A percentile compares a stretch with the other conserved stretches of the same genome.
Conservation (phyloP, 2,113 vertebrate genomes). For the Pygoscelis antarcticus region DNA sequence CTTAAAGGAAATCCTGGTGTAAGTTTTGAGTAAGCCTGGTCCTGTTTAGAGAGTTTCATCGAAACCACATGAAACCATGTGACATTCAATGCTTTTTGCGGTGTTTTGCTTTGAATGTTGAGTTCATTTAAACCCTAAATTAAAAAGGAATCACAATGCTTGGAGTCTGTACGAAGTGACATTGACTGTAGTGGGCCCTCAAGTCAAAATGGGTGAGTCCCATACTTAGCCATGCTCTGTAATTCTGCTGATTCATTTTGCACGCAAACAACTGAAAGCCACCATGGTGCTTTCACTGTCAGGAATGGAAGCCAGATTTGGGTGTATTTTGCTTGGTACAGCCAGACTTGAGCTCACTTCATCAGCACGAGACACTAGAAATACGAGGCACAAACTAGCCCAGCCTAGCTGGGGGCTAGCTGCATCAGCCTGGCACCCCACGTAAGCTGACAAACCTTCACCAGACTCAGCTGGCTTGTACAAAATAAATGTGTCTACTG, state of each 20-base stretch:
- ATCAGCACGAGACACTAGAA: background rate
- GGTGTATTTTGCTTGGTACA: background rate
- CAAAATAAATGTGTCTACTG: background rate
- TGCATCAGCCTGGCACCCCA: background rate
- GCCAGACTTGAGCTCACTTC: background rate
- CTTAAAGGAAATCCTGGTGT: background rate
- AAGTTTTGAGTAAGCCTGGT: background rate
- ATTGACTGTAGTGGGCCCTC: background rate
- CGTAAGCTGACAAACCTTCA: background rate
- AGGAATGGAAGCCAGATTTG: background rate
- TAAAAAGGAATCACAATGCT: background rate
- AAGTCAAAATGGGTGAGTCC: background rate
- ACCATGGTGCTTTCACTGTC: background rate
- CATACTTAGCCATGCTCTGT: background rate
- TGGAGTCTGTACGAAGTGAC: background rate
- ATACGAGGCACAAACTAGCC: background rate
- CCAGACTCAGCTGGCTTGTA: background rate
- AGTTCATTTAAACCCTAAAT: background rate
- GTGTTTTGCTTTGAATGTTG: background rate
- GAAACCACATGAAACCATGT: constrained; percentile 9
- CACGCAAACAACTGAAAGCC: rapidly evolving
- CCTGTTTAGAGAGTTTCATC: background rate
- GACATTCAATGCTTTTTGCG: background rate
- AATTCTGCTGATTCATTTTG: background rate
- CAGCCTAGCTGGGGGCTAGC: background rate